Base-by-base conservation (phyloP, 2,888 invertebrate species). In the Ernsta delagoae region DNA sequence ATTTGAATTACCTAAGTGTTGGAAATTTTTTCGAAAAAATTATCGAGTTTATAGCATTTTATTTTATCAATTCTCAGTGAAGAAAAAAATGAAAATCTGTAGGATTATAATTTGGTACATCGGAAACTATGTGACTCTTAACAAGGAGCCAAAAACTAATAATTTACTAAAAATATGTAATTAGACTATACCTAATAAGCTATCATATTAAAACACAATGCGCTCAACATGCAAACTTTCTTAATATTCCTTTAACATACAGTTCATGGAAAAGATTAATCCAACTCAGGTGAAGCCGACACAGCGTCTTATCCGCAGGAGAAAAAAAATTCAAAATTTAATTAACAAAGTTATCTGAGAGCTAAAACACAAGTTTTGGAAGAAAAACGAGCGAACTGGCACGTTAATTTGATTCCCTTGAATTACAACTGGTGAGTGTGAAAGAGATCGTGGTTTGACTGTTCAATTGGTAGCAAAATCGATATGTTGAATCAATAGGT, bases 341-440 rank as follows among this genome's bases (percentile, higher is more conserved):
- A 92, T 91, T 92, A 92, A 90, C 90, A 88, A 92, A 92, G 88
- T 92, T 92, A 84, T 87, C 87, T 84, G 77, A 73, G 73, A 82
- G 89, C 87, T 90, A 87, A 92, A 92, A 92, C 88, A 89, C 88
- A 92, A 93, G 92, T 92, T 93, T 83, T 78, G 78, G 72, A 88
- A 91, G 91, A 90, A 92, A 91, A 93, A 90, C 89, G 92, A 87
- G 86, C 80, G 50, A 86, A 82, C 84, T 86, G 87, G 89, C 90
- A 86, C 88, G 89, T 87, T 91, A 92, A 93, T 91, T 92, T 83
- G 88, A 91, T 92, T 90, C 81, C 78, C 77, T 84, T 81, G 88
- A 87, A 89, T 90, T 92, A 89, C 86, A 84, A 84, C 85, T 83
- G 87, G 80, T 76, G 80, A 82, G 88, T 86, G 90, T 87, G 83